Evolutionary conservation across 2,113 vertebrate species (phyloP), one percentile per base, ranked within the genome.

Genomic region (Scomber scombrus): DNA sequence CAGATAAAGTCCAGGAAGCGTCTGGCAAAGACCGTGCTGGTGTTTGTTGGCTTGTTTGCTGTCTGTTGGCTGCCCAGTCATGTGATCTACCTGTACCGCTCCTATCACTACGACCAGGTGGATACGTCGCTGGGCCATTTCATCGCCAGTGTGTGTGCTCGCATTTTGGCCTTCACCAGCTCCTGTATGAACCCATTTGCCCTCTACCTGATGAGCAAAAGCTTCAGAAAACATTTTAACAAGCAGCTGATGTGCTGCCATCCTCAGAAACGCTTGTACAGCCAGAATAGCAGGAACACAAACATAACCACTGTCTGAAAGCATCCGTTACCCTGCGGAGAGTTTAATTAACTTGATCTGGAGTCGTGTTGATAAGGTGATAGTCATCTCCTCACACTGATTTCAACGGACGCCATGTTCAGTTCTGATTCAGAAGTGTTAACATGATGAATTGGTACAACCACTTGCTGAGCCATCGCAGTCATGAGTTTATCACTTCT

Each of bases 31-130:
- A 98, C 96, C 0, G 98, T 99, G 23, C 94, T 99, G 90, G 97
- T 99, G 85, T 99, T 99, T 5, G 98, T 99, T 8, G 96, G 94
- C 54, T 92, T 99, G 88, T 99, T 99, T 6, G 98, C 98, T 0
- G 93, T 98, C 78, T 99, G 98, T 89, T 99, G 97, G 98, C 96
- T 99, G 23, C 98, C 98, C 46, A 99, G 95, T 68, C 98, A 99
- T 0, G 67, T 97, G 69, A 96, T 99, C 93, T 99, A 99, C 91
- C 90, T 99, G 52, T 98, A 99, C 84, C 97, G 97, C 7, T 99
- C 97, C 80, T 99, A 96, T 94, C 97, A 97, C 93, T 98, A 99
- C 14, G 2, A 60, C 0, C 93, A 97, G 89, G 97, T 97, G 78
- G 98, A 99, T 95, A 97, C 97, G 2, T 99, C 98, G 2, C 85